These are phyloP conservation scores for Ophioninae sp. DNA, from an alignment of 2,888 invertebrate species.

Conservation along the genomic window DNA sequence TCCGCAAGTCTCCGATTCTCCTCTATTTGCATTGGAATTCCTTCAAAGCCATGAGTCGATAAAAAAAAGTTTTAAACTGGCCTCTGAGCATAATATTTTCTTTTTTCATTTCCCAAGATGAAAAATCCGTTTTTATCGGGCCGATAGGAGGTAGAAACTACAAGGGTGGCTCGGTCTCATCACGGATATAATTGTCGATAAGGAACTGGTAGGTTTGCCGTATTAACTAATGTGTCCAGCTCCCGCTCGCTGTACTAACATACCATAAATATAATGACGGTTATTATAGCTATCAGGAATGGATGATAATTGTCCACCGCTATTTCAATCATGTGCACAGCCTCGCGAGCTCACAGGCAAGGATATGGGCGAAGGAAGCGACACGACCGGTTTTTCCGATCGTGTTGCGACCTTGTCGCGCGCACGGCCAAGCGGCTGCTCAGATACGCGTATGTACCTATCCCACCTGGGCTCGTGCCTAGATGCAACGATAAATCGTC, in stretches of 20 bases:
- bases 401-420: slow-evolving; percentile 51
- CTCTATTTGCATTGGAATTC: no score
- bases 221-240: slow-evolving; percentile 11
- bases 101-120: neutral
- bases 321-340: slow-evolving; percentile 53
- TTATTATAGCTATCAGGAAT: slow-evolving; percentile 40
- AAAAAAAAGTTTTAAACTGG: no score
- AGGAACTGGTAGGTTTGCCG: slow-evolving; percentile 11
- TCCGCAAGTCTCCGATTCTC: no score
- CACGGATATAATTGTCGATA: slow-evolving; percentile 19
- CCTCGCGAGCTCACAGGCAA: slow-evolving; percentile 28
- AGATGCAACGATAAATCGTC: slow-evolving; percentile 42
- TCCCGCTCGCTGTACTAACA: neutral
- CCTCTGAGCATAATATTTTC: neutral
- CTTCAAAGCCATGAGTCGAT: no score
- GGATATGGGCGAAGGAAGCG: slow-evolving; percentile 10
- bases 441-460: neutral
- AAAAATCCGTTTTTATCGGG: slow-evolving; percentile 9
- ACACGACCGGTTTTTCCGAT: slow-evolving; percentile 59
- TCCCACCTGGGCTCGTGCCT: slow-evolving; percentile 24
- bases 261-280: slow-evolving; percentile 29
- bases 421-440: slow-evolving; percentile 11
- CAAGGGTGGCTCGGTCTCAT: neutral
- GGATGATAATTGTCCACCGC: slow-evolving; percentile 44
- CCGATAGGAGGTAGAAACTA: neutral